Evolutionary conservation across 2,113 vertebrate genomes (phyloP).

Genomic region (Tapirus terrestris): DNA sequence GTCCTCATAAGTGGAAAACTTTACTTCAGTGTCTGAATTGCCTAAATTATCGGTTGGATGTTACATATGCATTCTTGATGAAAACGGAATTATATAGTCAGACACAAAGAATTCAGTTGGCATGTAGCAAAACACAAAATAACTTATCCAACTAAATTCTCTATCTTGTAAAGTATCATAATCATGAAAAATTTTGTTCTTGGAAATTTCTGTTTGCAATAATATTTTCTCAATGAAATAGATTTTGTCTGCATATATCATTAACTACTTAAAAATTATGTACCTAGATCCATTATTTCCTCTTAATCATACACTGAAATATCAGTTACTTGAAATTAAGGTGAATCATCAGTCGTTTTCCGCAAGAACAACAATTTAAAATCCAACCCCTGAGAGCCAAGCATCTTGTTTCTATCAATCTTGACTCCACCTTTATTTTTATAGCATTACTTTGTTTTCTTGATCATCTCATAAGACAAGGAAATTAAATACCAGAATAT

Average conservation of each 20-base stretch:
- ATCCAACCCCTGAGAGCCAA: neutral
- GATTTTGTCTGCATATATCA: neutral
- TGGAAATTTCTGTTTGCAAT: neutral
- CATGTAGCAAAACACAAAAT: neutral
- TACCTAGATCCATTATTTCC: neutral
- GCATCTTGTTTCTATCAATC: neutral
- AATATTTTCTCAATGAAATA: neutral
- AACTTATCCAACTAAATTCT: neutral
- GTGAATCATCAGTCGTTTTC: neutral
- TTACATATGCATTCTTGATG: neutral
- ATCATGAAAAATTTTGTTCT: neutral
- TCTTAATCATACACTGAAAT: neutral
- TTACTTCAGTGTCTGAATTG: neutral
- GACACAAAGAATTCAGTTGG: neutral
- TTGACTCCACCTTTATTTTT: neutral
- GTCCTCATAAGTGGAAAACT: neutral
- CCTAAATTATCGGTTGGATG: neutral
- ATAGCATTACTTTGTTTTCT: neutral
- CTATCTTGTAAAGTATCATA: neutral
- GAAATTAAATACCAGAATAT: neutral
- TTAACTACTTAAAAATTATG: neutral
- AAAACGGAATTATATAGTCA: neutral
- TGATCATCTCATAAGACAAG: neutral
- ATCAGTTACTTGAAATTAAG: neutral
- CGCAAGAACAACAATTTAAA: neutral